Percentiles rank a stretch among this genome's conserved stretches.
Evolutionary conservation across 2,113 vertebrate species (phyloP).

Genomic region (Corapipo altera): DNA sequence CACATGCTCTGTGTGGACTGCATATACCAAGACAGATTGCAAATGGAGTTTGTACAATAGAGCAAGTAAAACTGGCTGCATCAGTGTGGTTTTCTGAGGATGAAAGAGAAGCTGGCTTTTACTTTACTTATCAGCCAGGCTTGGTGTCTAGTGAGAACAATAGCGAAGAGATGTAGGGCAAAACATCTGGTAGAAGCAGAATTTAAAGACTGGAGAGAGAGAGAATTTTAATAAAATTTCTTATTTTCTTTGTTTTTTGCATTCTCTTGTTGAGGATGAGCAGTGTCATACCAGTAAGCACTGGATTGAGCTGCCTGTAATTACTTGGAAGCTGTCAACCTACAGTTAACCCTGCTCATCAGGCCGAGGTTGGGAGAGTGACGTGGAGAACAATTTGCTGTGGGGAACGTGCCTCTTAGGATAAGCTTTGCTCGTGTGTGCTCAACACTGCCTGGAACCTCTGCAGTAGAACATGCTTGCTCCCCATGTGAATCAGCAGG

Average conservation of each 20-base stretch:
- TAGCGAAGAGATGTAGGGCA: background rate
- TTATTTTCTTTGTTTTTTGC: background rate
- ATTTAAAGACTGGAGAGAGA: background rate
- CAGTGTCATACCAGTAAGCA: background rate
- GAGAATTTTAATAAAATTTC: background rate
- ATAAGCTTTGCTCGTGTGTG: background rate
- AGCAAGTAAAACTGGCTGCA: constrained; percentile 55
- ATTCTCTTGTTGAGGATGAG: background rate
- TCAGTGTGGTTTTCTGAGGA: background rate
- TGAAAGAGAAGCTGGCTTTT: background rate
- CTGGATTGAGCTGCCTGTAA: background rate
- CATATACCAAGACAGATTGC: background rate
- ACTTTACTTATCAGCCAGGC: background rate
- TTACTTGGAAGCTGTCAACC: background rate
- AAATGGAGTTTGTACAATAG: constrained; percentile 1
- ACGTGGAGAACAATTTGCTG: background rate
- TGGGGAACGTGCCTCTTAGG: background rate
- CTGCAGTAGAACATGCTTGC: background rate
- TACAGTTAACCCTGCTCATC: background rate
- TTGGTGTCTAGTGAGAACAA: background rate
- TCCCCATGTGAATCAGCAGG: accelerated
- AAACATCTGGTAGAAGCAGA: background rate
- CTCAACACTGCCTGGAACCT: background rate
- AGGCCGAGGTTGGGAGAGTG: background rate
- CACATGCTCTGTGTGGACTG: background rate